Evolutionary conservation across 2,888 invertebrate species (phyloP), one percentile per base, ranked within the genome.

Genomic region (Busseola fusca): DNA sequence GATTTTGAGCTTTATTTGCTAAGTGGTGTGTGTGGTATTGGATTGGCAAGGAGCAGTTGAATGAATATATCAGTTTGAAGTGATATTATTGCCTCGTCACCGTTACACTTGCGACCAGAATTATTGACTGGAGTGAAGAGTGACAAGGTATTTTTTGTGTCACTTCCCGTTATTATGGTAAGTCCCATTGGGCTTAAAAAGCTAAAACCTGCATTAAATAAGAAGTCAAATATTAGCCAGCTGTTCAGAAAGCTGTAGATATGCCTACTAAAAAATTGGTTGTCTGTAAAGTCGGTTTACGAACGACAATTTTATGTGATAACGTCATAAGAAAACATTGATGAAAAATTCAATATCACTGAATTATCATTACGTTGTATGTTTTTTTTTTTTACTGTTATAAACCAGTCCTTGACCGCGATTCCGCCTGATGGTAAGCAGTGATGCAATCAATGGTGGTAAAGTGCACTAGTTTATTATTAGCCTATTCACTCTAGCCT

Each of bases 41-140:
- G 0, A 25, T 21, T 68, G 16, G 27, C 7, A 45, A 18, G 12
- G 9, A 42, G 18, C 10, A 27, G 52, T 56, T 67, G 58, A 69
- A 69, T 72, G 71, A 72, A 40, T 79, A 34, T 34, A 66, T 66
- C 27, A 56, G 27, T 69, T 73, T 75, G 62, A 70, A 74, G 67
- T 80, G 77, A 56, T 67, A 50, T 63, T 84, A 82, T 59, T 86
- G 87, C 87, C 80, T 69, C 27, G 85, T 87, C 86, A 87, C 78
- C 71, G 48, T 80, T 82, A 70, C 63, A 81, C 65, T 72, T 66
- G 62, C 30, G 64, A 65, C 69, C 78, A 73, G 42, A 67, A 62
- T 60, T 66, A 72, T 40, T 67, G 56, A 59, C 37, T 57, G 0
- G 30, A 63, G 21, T 45, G 6, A n/a, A 3, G n/a, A 7, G 16